Evolutionary conservation across 2,888 invertebrate species (phyloP), one percentile per base, ranked within the genome.

Genomic region (Plagodis pulveraria): DNA sequence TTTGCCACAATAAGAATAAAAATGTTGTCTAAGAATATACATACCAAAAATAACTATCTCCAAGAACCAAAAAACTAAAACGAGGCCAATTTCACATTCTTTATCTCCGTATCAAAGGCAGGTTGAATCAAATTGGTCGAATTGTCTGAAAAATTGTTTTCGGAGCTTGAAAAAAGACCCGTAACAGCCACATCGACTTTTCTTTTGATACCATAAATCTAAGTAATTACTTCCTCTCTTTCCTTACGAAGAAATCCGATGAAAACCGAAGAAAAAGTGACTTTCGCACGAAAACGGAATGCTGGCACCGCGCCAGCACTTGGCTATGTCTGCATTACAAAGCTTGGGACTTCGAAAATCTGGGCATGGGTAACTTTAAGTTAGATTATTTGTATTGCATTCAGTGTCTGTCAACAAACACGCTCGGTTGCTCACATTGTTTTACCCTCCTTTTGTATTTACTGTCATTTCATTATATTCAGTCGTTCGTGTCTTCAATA

Each of bases 151-250:
- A 66, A 68, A 55, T 56, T 50, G 46, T 56, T 57, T 61, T 62
- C 59, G 35, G 60, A 58, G 56, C 63, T 59, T 42, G 51, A 73
- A 65, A 22, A 71, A 73, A 71, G 56, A 58, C 60, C 62, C 51
- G 45, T 56, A 64, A 66, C 62, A 67, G 62, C 73, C 64, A 71
- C 73, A 69, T 58, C 60, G 65, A 72, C 66, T 75, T 81, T 80
- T 82, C 77, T 69, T 78, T 72, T 67, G 77, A 80, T 79, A 79
- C 78, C 79, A 88, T 90, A 90, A 89, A 90, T 89, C 87, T 88
- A 83, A 83, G 82, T 87, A 90, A 90, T 87, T 83, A 81, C 83
- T 89, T 86, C 86, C 86, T 79, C 82, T 87, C 80, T 82, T 86
- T 78, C 76, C 71, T 71, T 72, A 70, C 68, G 72, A 70, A 78